Percentiles rank a stretch among this genome's conserved stretches.
Evolutionary conservation across 1,140 invertebrate species (phyloP).

Genomic region (Agraylea sexmaculata): DNA sequence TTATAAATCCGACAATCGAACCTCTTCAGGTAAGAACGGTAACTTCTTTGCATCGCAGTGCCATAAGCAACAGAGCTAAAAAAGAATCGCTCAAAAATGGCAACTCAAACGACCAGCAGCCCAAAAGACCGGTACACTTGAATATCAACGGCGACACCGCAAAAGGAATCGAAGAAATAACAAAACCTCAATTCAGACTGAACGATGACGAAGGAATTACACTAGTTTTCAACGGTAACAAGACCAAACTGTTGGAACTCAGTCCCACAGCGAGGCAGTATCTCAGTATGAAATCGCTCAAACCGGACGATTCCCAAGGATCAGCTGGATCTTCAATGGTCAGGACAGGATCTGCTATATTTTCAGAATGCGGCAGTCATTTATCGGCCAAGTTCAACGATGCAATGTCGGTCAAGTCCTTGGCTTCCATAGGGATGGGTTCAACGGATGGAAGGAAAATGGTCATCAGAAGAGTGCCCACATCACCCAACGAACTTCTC

Average conservation of each 20-base stretch:
- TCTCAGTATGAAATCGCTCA: slow-evolving; percentile 24
- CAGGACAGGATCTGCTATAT: slow-evolving; percentile 29
- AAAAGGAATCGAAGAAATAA: slow-evolving; percentile 28
- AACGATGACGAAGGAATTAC: slow-evolving; percentile 31
- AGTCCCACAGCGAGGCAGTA: slow-evolving; percentile 13
- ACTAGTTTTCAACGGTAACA: slow-evolving; percentile 16
- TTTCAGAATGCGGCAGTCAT: slow-evolving; percentile 33
- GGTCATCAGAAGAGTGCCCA: slow-evolving; percentile 67
- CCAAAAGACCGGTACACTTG: slow-evolving; percentile 29
- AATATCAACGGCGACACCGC: slow-evolving; percentile 31
- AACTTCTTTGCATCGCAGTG: slow-evolving; percentile 17
- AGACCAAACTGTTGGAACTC: slow-evolving; percentile 9
- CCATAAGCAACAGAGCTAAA: slow-evolving; percentile 32
- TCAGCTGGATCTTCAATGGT: slow-evolving; percentile 10
- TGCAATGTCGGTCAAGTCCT: slow-evolving; percentile 56
- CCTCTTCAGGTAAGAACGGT: slow-evolving; percentile 5
- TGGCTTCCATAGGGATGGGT: slow-evolving; percentile 73
- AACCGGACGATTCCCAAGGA: slow-evolving; percentile 24
- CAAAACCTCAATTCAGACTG: slow-evolving; percentile 29
- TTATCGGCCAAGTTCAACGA: slow-evolving; percentile 37
- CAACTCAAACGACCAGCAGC: slow-evolving; percentile 24
- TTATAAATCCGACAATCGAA: no score
- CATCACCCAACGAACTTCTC: slow-evolving; percentile 67
- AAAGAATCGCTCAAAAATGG: slow-evolving; percentile 8
- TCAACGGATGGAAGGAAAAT: slow-evolving; percentile 76